Percentiles rank a stretch among this genome's conserved stretches.
phyloP scores from a whole-genome alignment of 2,113 vertebrate genomes.

The Mungos mungo region DNA sequence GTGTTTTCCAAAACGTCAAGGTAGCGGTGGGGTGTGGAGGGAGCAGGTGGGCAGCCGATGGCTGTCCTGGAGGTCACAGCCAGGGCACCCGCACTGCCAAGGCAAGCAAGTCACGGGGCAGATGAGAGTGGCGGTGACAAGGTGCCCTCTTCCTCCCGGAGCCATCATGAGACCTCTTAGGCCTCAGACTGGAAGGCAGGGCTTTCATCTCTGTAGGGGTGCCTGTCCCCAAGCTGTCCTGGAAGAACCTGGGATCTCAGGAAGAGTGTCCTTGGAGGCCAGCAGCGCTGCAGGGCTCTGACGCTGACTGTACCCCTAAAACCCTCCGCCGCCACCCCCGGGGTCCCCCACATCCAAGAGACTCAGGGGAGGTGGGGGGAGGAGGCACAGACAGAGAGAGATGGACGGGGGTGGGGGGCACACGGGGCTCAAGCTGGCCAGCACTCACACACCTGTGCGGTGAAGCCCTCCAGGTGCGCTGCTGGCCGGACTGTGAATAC shows the following conservation, averaged over 20 bases:
- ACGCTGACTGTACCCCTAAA: not conserved
- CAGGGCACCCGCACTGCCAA: not conserved
- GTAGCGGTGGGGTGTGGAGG: not conserved
- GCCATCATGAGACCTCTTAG: not conserved
- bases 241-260: not conserved
- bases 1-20: not conserved
- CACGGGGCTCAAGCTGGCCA: not conserved
- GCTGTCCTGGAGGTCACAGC: not conserved
- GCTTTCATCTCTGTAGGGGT: not conserved
- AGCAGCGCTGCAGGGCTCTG: not conserved
- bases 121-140: not conserved
- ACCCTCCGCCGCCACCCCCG: not conserved
- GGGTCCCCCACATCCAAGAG: too few relatives aligned
- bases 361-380: not conserved
- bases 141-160: not conserved
- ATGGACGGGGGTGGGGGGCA: rapidly evolving
- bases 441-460: not conserved
- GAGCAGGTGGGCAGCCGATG: not conserved
- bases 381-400: not conserved
- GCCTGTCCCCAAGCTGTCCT: not conserved
- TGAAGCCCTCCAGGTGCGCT: not conserved
- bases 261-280: not conserved
- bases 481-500: rapidly evolving
- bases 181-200: not conserved
- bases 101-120: not conserved